phyloP scores from a whole-genome alignment of 2,113 vertebrate species.

The Guaruba guarouba region DNA sequence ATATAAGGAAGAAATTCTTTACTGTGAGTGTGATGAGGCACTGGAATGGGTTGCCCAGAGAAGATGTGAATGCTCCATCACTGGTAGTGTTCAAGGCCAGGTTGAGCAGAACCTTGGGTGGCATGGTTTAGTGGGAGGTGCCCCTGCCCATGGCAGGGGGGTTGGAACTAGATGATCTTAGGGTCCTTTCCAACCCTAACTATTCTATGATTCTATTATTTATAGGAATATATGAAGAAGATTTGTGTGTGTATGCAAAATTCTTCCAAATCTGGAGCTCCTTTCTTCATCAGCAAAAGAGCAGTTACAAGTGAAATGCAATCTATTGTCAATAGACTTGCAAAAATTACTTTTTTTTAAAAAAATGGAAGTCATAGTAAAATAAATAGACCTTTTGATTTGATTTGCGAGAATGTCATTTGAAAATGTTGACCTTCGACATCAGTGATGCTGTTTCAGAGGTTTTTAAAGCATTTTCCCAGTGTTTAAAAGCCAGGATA shows the following conservation, averaged over 20 bases:
- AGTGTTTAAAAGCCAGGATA: constrained; percentile 6
- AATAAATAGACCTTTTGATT: not conserved
- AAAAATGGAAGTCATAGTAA: not conserved
- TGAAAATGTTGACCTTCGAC: constrained; percentile 22
- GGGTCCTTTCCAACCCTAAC: too few relatives aligned
- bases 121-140: too few relatives aligned
- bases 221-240: not conserved
- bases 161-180: too few relatives aligned
- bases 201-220: not conserved
- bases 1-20: too few relatives aligned
- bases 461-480: constrained; percentile 6
- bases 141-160: too few relatives aligned
- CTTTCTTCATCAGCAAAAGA: not conserved
- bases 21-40: too few relatives aligned
- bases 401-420: not conserved
- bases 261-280: not conserved
- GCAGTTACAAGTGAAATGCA: not conserved
- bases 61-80: too few relatives aligned
- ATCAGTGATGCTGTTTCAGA: not conserved
- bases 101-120: too few relatives aligned
- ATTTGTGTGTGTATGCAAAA: not conserved
- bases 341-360: not conserved
- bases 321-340: not conserved
- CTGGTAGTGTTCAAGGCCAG: too few relatives aligned
- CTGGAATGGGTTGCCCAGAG: too few relatives aligned